Evolutionary conservation across 2,797 vertebrate genomes (phyloP).

Genomic region (Falco berigora): DNA sequence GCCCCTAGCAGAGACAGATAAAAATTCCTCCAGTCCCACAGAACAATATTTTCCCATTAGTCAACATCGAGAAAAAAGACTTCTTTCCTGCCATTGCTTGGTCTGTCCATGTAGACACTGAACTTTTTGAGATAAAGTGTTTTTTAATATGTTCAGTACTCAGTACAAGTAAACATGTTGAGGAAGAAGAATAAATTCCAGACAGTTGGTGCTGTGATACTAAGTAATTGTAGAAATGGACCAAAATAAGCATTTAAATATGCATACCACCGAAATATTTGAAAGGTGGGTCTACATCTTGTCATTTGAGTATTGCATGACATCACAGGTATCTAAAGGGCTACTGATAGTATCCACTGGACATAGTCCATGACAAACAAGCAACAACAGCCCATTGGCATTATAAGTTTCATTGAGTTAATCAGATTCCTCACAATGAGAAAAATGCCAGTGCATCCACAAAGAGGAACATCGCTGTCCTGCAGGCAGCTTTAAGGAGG

Average conservation of each 20-base stretch:
- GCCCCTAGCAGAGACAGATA: background rate
- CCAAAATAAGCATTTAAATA: background rate
- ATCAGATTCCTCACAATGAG: slow-evolving; percentile 1
- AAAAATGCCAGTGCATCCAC: background rate
- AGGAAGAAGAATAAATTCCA: background rate
- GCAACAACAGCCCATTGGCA: background rate
- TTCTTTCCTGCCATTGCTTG: background rate
- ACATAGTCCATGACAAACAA: background rate
- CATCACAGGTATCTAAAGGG: background rate
- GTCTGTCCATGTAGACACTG: background rate
- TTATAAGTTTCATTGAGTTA: background rate
- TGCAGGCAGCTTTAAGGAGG: slow-evolving; percentile 53
- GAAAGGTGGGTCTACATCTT: background rate
- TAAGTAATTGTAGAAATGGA: background rate
- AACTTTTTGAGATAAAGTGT: background rate
- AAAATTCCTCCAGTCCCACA: background rate
- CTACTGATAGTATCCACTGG: background rate
- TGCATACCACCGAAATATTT: background rate
- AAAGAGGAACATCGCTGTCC: background rate
- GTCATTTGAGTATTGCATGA: background rate
- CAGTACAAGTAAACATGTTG: background rate
- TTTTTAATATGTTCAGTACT: background rate
- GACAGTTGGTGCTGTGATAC: background rate
- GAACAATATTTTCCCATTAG: background rate
- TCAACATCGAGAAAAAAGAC: background rate